Evolutionary conservation across 2,797 vertebrate species (phyloP).

Genomic region (Brachyrhaphis roseni): DNA sequence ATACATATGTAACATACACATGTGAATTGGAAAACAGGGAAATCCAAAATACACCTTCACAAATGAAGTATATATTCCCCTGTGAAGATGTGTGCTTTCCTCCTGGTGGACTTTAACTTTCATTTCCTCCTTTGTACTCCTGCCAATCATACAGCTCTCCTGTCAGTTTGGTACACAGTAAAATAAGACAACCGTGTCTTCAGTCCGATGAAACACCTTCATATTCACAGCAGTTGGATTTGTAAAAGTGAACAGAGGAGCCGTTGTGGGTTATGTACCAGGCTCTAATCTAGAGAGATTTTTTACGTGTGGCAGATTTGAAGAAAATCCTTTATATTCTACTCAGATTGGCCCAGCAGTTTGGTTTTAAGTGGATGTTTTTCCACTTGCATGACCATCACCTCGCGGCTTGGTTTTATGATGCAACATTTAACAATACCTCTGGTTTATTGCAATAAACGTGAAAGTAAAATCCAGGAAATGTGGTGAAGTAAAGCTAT

Average conservation of each 20-base stretch:
- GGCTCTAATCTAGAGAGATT: conserved; percentile 51
- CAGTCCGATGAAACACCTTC: conserved; percentile 44
- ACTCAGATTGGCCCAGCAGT: conserved; percentile 24
- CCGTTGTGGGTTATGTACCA: conserved; percentile 34
- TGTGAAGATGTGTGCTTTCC: conserved; percentile 2
- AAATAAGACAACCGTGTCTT: conserved; percentile 45
- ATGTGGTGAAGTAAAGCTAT: conserved; percentile 34
- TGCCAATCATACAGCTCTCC: conserved; percentile 56
- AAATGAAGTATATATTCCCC: conserved; percentile 14
- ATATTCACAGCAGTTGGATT: conserved; percentile 49
- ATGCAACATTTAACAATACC: conserved; percentile 46
- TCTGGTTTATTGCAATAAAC: conserved; percentile 47
- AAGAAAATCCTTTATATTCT: conserved; percentile 45
- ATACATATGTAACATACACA: conserved; percentile 17
- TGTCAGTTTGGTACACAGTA: conserved; percentile 43
- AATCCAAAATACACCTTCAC: conserved; percentile 2
- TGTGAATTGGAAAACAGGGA: conserved; percentile 12
- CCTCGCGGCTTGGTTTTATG: conserved; percentile 30
- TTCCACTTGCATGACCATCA: conserved; percentile 2
- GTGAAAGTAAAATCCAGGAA: conserved; percentile 43
- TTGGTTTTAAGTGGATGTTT: conserved; percentile 20
- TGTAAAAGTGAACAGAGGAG: conserved; percentile 33
- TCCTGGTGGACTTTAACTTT: conserved; percentile 53
- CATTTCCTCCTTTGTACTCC: conserved; percentile 45
- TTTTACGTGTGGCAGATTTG: conserved; percentile 35